Conservation (phyloP, 2,113 vertebrate species). For the Xenopus tropicalis region UCB_Xtro_10.0 CM004447.2:150756501-150757000, state of each 20-base stretch:
- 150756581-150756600: neutral
- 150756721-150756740: neutral
- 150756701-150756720: neutral
- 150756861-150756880: too few relatives aligned
- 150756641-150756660: slow-evolving; percentile 28
- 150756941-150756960: too few relatives aligned
- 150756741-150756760: slow-evolving; percentile 26
- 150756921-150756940: neutral
- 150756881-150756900: neutral
- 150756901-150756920: neutral
- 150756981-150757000: too few relatives aligned
- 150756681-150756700: slow-evolving; percentile 15
- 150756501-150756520: too few relatives aligned
- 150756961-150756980: too few relatives aligned
- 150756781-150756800: neutral
- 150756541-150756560: too few relatives aligned
- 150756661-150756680: slow-evolving; percentile 5
- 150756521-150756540: too few relatives aligned
- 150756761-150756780: neutral
- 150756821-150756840: slow-evolving; percentile 8
- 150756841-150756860: too few relatives aligned
- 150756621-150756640: slow-evolving; percentile 30
- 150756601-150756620: slow-evolving; percentile 20
- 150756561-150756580: too few relatives aligned
- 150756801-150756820: slow-evolving; percentile 30